Base-by-base conservation (phyloP, 2,797 vertebrate genomes). In the Craterocephalus amniculus region DNA sequence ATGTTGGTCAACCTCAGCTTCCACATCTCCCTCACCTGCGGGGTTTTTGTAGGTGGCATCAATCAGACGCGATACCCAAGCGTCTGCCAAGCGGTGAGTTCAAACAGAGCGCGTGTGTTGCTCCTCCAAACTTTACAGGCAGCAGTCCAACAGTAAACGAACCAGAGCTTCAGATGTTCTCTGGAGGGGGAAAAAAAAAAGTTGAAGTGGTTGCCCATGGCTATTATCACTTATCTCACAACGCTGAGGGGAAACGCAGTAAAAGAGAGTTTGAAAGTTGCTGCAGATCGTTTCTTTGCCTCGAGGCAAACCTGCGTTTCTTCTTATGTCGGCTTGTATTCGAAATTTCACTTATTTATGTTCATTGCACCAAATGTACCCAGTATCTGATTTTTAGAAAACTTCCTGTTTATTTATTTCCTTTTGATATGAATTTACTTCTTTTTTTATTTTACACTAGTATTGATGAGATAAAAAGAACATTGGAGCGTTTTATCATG, bases 1-100 rank as follows among this genome's bases (percentile, higher is more conserved):
- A 99, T 99, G 98, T 86, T 99, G 76, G 94, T 99, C 84, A 99
- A 99, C 91, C 92, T 99, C 76, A 96, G 95, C 78, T 94, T 97
- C 83, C 98, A 99, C 91, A 90, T 99, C 79, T 95, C 96, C 78
- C 95, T 99, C 89, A 97, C 96, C 8, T 96, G 96, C 26, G 93
- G 91, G 56, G 95, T 98, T 74, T 99, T 96, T 67, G 91, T 97
- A 26, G 96, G 96, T 35, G 98, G 98, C 70, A 89, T 99, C 87
- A 99, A 95, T 88, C 97, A 98, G 91, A 98, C 95, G 0, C 94
- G 92, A 70, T 92, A 96, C 20, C 84, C 95, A 52, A 97, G 95
- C 32, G 88, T 97, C 88, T 99, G 98, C 88, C 98, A 99, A 89
- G 98, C 96, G 2, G 98, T 99, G 94, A 96, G 98, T 96, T 52